A percentile compares a stretch with the other conserved stretches of the same genome.
Evolutionary conservation across 1,140 invertebrate species (phyloP).

Genomic region (Zaprionus africanus): DNA sequence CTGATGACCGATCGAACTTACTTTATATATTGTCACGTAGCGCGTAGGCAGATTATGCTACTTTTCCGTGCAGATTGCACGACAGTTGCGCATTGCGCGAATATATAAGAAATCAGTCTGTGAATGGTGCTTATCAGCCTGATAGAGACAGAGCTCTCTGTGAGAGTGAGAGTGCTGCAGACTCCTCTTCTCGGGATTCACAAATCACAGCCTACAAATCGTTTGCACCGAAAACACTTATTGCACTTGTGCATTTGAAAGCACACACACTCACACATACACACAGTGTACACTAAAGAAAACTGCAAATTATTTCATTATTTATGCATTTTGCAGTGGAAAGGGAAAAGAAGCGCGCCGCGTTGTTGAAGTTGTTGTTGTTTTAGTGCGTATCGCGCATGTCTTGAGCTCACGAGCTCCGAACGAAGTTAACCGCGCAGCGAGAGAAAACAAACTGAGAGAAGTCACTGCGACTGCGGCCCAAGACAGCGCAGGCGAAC

Average conservation of each 20-base stretch:
- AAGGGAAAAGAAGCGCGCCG: background rate
- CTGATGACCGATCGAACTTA: constrained; percentile 47
- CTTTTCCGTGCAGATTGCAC: constrained; percentile 62
- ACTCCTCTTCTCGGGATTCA: background rate
- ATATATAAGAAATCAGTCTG: background rate
- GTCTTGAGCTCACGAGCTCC: constrained; percentile 20
- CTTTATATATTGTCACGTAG: constrained; percentile 70
- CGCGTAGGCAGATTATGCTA: constrained; percentile 54
- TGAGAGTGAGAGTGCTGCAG: background rate
- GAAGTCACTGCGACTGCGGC: constrained; percentile 7
- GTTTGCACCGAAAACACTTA: constrained; percentile 4
- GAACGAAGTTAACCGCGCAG: constrained; percentile 62
- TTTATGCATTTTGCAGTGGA: constrained; percentile 4
- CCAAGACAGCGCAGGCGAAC: constrained; percentile 34
- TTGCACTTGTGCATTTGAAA: constrained; percentile 5
- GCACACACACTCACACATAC: background rate
- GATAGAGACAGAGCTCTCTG: background rate
- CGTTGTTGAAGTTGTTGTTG: background rate
- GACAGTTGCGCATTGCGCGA: constrained; percentile 31
- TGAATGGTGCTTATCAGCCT: background rate
- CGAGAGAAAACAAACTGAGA: constrained; percentile 69
- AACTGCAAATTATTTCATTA: constrained; percentile 13
- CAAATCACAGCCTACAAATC: constrained; percentile 16
- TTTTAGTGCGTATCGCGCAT: constrained; percentile 42
- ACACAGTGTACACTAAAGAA: background rate